Conservation (phyloP, 2,888 invertebrate genomes). For the Steromphala cineraria region DNA sequence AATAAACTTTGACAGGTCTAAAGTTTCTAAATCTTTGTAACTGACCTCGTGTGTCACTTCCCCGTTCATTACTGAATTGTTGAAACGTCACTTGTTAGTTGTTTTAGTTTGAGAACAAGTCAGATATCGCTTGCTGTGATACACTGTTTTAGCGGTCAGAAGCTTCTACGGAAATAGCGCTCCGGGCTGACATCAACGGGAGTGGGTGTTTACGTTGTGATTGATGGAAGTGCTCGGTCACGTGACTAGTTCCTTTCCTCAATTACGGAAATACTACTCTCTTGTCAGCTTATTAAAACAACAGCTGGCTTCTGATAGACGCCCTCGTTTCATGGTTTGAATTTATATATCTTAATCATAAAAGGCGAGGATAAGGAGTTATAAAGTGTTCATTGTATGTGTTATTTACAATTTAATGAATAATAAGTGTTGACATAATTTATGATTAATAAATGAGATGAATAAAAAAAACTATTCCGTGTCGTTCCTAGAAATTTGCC, state of each 20-base stretch:
- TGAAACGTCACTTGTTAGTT: neutral
- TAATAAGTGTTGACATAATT: too few species aligned
- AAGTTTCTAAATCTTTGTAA: neutral
- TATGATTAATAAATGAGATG: too few species aligned
- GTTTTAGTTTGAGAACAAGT: neutral
- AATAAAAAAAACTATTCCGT: too few species aligned
- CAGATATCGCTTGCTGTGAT: neutral
- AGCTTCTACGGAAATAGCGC: neutral
- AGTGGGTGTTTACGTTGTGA: slow-evolving; percentile 5
- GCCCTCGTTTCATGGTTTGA: too few species aligned
- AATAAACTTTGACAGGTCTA: neutral
- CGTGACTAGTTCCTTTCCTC: neutral
- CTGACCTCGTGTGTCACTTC: neutral
- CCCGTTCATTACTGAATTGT: neutral
- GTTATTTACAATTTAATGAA: too few species aligned
- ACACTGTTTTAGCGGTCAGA: neutral
- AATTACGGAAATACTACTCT: neutral
- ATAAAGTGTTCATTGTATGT: too few species aligned
- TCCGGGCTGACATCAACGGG: neutral
- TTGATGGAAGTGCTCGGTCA: slow-evolving; percentile 4
- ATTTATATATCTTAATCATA: too few species aligned
- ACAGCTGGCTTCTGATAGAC: too few species aligned
- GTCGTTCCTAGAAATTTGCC: too few species aligned
- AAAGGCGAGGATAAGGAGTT: too few species aligned
- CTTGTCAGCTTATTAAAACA: neutral